Base-by-base conservation (phyloP, 2,888 invertebrate species). In the Thecocarcelia acutangulata region DNA sequence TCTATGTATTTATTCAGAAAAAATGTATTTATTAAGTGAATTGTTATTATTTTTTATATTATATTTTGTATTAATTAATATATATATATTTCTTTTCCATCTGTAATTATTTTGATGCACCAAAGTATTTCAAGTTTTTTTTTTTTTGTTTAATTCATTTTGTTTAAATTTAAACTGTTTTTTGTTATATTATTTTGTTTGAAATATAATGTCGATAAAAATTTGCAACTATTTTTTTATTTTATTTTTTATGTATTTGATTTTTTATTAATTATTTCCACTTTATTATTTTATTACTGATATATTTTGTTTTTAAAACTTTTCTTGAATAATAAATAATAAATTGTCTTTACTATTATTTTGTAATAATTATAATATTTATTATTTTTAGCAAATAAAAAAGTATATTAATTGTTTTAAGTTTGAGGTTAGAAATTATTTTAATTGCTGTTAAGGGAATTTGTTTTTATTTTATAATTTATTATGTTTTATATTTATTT, bases 1-100 rank as follows among this genome's bases (percentile, higher is more conserved):
- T 42, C 61, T 64, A 48, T 37, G 72, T 86, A 28, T 79, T 85
- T 88, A 89, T 90, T 88, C 88, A 89, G 89, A 90, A 89, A 89
- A 89, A 89, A 86, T 61, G 84, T 88, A 86, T 86, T 86, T 86
- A 85, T 86, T 86, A 84, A 87, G 86, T 86, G 85, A 85, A 87
- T 86, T 84, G 83, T 83, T 81, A 72, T 82, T 83, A 80, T 44
- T 84, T 75, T 72, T 81, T 76, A 52, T 85, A 83, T 83, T 84
- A 79, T 84, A 75, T 81, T n/a, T 64, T 42, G 78, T 84, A 80
- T 84, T 83, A 66, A 81, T 84, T 33, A 33, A 81, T 84, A 83
- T 84, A 85, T 73, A 11, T 33, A 13, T 52, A n/a, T 81, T 83
- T 73, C 58, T 74, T 82, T 70, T 77, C 81, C 83, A 85, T 83